Percentiles rank a stretch among this genome's conserved stretches.
These are phyloP conservation scores for Hipposideros larvatus DNA, from an alignment of 2,797 vertebrate genomes.

Conservation along the genomic window DNA sequence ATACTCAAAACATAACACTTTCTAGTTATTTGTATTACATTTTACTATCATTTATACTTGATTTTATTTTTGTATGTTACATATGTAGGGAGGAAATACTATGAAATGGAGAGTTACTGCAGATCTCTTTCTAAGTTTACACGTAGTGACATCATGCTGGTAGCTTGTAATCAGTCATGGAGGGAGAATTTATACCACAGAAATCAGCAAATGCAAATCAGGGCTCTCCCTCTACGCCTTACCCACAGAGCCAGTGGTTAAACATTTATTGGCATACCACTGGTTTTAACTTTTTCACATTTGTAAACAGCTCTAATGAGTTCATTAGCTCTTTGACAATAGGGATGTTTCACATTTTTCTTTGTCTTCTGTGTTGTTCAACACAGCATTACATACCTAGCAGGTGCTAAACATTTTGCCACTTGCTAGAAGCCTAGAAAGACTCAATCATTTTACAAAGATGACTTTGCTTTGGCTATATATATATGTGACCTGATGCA, in stretches of 20 bases:
- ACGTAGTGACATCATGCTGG: not conserved
- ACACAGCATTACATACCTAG: not conserved
- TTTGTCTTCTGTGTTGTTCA: slow-evolving; percentile 8
- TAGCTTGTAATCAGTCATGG: not conserved
- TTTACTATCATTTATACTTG: not conserved
- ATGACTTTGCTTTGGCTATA: not conserved
- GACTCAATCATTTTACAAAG: slow-evolving; percentile 13
- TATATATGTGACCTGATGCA: not conserved
- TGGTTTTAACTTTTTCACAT: not conserved
- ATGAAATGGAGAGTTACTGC: not conserved
- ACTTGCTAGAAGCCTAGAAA: slow-evolving; percentile 47
- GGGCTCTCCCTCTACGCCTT: not conserved
- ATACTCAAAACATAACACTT: not conserved
- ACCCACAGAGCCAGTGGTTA: not conserved
- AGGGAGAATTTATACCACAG: not conserved
- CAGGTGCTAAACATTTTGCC: not conserved
- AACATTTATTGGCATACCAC: not conserved
- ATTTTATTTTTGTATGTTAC: not conserved
- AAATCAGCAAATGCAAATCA: slow-evolving; percentile 38
- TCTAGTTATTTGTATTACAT: not conserved
- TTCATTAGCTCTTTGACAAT: not conserved
- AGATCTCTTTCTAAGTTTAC: not conserved
- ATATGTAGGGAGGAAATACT: not conserved
- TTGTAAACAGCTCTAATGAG: not conserved
- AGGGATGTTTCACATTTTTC: not conserved